phyloP scores from a whole-genome alignment of 64 coral and sea anemone genomes.

The Porites lutea region DNA sequence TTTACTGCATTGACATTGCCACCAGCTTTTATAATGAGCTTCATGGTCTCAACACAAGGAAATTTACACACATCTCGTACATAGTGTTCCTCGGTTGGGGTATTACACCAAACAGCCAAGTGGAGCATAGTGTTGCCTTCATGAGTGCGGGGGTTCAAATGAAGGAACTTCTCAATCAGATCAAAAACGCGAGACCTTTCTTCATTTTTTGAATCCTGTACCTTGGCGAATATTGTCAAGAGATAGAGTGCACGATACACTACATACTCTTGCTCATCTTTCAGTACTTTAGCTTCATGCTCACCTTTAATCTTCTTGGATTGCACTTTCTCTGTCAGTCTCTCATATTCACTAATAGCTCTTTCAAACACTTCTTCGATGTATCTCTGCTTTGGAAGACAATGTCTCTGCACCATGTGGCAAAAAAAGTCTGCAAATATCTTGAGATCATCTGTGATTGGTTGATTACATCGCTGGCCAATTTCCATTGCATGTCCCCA shows the following conservation, averaged over 20 bases:
- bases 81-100: slow-evolving; percentile 87
- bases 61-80: slow-evolving; percentile 79
- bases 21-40: slow-evolving; percentile 64
- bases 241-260: slow-evolving; percentile 78
- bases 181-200: slow-evolving; percentile 47
- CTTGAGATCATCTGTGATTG: slow-evolving; percentile 73
- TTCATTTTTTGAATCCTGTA: slow-evolving; percentile 55
- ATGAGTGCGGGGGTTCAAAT: slow-evolving; percentile 67
- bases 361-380: slow-evolving; percentile 60
- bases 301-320: slow-evolving; percentile 6
- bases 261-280: slow-evolving; percentile 69
- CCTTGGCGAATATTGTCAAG: slow-evolving; percentile 72
- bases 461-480: slow-evolving; percentile 71
- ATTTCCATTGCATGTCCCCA: slow-evolving; percentile 93
- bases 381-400: slow-evolving; percentile 56
- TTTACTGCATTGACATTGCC: slow-evolving; percentile 65
- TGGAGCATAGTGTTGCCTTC: slow-evolving; percentile 70
- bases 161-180: slow-evolving; percentile 65
- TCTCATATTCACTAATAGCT: slow-evolving; percentile 63
- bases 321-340: slow-evolving; percentile 74
- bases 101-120: slow-evolving; percentile 71
- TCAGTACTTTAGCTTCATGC: slow-evolving; percentile 38
- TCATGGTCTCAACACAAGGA: slow-evolving; percentile 55
- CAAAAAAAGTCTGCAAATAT: slow-evolving; percentile 89
- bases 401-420: slow-evolving; percentile 81